Base-by-base conservation (phyloP, 2,888 invertebrate species). In the Lasioglossum lativentre region DNA sequence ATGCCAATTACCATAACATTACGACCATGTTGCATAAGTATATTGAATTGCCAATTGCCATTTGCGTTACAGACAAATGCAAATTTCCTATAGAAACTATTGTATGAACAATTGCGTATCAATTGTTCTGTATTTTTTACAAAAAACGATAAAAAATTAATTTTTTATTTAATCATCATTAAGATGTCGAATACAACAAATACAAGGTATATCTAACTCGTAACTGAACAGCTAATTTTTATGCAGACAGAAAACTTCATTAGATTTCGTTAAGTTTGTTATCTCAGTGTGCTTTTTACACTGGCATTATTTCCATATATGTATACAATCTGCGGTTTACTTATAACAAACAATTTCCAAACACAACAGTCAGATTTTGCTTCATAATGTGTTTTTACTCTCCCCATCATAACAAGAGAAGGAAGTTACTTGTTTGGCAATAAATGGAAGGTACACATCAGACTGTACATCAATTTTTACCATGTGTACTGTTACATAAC, bases 401-500 rank as follows among this genome's bases (percentile, higher is more conserved):
- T 56, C 10, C 14, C n/a, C n/a, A n/a, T 10, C 19, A 30, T 52
- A 72, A 75, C 40, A n/a, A 42, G 52, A 23, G 23, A 14, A 72
- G 52, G 86, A 81, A 72, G 63, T 72, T n/a, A 70, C 72, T 63
- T 86, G 79, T 83, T 75, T 83, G 83, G 78, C 63, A 81, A 83
- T 83, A 83, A 83, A 83, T 75, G 76, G 38, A 30, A 76, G 68
- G 66, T 74, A 70, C 66, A 82, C 74, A 76, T 68, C 68, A 66
- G 75, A 75, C 14, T 40, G 19, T 77, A 78, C 76, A 78, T 82
- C 75, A 88, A 90, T 90, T 88, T 86, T 34, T 86, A 80, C 83
- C 86, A 90, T 88, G 91, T 86, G 90, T 63, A 72, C 38, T 47
- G n/a, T 90, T 90, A 88, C 45, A 56, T 86, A 91, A 89, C 59